Base-by-base conservation (phyloP, 2,888 invertebrate species). In the Coelopa pilipes region DNA sequence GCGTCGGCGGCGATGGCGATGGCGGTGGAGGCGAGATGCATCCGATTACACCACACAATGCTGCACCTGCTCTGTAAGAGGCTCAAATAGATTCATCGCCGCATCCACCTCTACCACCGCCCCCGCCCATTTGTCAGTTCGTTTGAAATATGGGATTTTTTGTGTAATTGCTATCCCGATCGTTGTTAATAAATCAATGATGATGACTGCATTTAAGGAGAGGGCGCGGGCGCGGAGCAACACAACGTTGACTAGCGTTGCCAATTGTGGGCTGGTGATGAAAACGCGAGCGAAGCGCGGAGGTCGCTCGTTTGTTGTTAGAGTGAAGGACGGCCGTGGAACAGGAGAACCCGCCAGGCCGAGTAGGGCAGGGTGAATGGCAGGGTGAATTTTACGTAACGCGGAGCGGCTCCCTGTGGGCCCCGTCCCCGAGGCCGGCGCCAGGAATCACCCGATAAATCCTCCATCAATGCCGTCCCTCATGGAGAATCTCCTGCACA, bases 101-200 rank as follows among this genome's bases (percentile, higher is more conserved):
- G 19, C 60, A 15, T 24, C 19, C 24, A 12, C 17, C 15, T 24
- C 62, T 12, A 53, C 13, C 53, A 53, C 53, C 53, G 2, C n/a
- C 4, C 19, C 13, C 49, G 65, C 47, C 47, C 21, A 65, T 65
- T 47, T 65, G 65, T 53, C 66, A 66, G 66, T 15, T 50, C 49
- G 13, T 17, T 66, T 49, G 66, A 66, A 19, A 66, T 24, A 66
- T 66, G 45, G 13, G 13, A 19, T 66, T 19, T 66, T 66, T 24
- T 66, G 17, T 50, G 49, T 66, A 66, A 66, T 50, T 66, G 49
- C 50, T 50, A 49, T 17, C 50, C 50, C 12, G 50, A 59, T 45
- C 45, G 45, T 13, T 46, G 15, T 34, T 46, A 55, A 69, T 69
- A 69, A 57, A 59, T 59, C 69, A 69, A 59, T 59, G 45, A 49